Percentiles rank a stretch among this genome's conserved stretches.
phyloP scores from a whole-genome alignment of 2,113 vertebrate genomes.

The Melospiza melodia region DNA sequence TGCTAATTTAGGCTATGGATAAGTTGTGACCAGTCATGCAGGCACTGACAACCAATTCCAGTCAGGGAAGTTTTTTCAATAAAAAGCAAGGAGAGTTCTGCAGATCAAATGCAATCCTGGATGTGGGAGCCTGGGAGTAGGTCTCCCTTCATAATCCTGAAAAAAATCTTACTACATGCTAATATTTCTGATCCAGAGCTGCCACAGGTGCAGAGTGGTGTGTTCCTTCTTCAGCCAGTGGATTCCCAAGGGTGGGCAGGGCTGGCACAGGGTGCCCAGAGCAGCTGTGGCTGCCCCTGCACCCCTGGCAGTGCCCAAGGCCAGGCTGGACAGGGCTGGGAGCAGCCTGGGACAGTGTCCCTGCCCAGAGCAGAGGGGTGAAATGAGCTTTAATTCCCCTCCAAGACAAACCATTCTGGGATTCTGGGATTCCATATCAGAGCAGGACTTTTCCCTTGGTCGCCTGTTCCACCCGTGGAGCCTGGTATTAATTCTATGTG shows the following conservation, averaged over 20 bases:
- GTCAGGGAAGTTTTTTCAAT: neutral
- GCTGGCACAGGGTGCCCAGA: neutral
- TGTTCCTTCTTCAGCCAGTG: neutral
- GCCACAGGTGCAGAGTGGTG: neutral
- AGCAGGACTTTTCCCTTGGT: neutral
- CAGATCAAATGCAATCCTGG: neutral
- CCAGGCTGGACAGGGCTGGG: neutral
- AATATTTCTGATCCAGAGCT: neutral
- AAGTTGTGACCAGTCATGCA: neutral
- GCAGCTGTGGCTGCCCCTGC: neutral
- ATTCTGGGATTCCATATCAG: neutral
- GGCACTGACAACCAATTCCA: neutral
- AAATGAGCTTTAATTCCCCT: neutral
- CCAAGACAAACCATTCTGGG: neutral
- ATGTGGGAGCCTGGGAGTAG: neutral
- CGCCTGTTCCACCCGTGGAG: rapidly evolving
- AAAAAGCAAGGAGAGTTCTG: neutral
- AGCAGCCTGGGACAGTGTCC: neutral
- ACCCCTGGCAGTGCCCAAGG: neutral
- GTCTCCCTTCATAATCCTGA: neutral
- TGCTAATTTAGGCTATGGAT: slow-evolving; percentile 50
- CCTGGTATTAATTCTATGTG: rapidly evolving
- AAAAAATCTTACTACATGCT: neutral
- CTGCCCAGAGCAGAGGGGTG: neutral
- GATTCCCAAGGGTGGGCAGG: rapidly evolving